phyloP scores from a whole-genome alignment of 2,113 vertebrate genomes.

The Vulpes lagopus region DNA sequence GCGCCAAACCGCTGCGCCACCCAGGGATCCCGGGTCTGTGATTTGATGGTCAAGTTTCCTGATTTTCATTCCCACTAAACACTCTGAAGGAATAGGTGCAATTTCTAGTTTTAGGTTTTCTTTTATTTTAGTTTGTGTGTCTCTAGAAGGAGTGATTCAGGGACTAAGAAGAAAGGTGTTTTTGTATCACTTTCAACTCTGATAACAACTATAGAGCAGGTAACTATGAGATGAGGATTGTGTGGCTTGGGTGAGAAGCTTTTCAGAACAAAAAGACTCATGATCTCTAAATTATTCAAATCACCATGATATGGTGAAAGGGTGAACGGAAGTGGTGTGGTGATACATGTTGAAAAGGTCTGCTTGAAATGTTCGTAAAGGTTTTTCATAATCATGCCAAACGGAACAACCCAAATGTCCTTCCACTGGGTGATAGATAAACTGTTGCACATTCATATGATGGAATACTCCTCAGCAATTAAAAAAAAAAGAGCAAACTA shows the following conservation, averaged over 20 bases:
- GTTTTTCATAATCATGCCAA: background rate
- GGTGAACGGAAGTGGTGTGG: background rate
- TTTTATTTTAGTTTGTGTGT: background rate
- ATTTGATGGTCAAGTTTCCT: background rate
- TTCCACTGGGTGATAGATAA: background rate
- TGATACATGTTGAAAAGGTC: background rate
- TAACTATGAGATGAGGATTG: background rate
- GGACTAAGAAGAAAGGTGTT: background rate
- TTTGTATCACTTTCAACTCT: background rate
- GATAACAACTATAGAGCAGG: background rate
- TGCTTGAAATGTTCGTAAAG: background rate
- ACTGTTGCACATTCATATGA: background rate
- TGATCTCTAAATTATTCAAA: background rate
- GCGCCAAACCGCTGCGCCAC: too few species aligned
- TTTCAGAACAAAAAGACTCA: background rate
- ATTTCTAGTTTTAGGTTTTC: background rate
- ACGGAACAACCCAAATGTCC: background rate
- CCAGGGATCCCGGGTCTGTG: too few species aligned
- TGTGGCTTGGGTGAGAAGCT: background rate
- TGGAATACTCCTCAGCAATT: background rate
- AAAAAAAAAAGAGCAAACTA: background rate
- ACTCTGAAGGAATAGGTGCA: background rate
- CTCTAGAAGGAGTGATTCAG: background rate
- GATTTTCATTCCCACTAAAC: background rate
- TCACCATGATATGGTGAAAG: background rate